Evolutionary conservation across 2,113 vertebrate species (phyloP).

Genomic region (Planiliza haematocheilus): DNA sequence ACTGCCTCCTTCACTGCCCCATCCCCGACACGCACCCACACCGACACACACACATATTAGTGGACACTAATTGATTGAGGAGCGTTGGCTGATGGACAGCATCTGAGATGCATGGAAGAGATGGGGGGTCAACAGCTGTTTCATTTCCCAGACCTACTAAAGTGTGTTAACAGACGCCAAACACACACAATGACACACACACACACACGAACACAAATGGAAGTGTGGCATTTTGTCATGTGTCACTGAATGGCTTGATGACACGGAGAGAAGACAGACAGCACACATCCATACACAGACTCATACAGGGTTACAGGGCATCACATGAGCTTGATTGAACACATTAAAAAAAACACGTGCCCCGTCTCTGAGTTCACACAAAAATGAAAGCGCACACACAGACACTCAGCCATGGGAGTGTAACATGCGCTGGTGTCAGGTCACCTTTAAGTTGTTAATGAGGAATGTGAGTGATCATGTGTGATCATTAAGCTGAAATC

Average conservation of each 20-base stretch:
- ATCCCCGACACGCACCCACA: too few relatives aligned
- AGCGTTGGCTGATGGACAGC: conserved; percentile 72
- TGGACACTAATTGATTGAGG: conserved; percentile 83
- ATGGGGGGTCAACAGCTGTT: conserved; percentile 80
- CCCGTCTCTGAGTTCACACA: background rate
- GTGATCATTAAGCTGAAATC: conserved; percentile 56
- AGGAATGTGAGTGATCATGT: conserved; percentile 37
- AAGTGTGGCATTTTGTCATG: conserved; percentile 36
- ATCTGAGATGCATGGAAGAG: conserved; percentile 55
- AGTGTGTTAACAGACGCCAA: conserved; percentile 50
- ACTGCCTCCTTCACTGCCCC: conserved; percentile 39
- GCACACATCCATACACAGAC: conserved; percentile 11
- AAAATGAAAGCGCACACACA: background rate
- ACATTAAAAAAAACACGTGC: conserved; percentile 23
- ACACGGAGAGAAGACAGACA: conserved; percentile 30
- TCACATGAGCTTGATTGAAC: conserved; percentile 48
- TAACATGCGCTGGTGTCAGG: conserved; percentile 58
- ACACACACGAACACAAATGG: conserved; percentile 30
- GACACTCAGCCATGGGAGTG: conserved; percentile 44
- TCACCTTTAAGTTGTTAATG: conserved; percentile 43
- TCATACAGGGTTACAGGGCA: too few relatives aligned
- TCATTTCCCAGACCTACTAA: conserved; percentile 78
- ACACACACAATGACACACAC: conserved; percentile 43
- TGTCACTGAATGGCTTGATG: conserved; percentile 39
- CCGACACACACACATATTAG: conserved; percentile 59